Conservation (phyloP, 1,140 invertebrate species). For the Diorhabda sublineata region DNA sequence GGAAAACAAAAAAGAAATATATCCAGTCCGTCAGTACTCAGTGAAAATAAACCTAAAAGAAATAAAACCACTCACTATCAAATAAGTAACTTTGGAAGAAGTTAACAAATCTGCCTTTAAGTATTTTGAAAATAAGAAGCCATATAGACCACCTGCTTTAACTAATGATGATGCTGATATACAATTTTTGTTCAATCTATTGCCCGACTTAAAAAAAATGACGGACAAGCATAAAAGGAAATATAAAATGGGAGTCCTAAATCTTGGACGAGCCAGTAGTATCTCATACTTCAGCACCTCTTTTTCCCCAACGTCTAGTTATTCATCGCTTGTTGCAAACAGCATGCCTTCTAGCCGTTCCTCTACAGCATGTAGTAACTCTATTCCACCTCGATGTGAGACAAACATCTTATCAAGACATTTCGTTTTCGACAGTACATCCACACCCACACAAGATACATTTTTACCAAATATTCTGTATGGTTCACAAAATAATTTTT, state of each 20-base stretch:
- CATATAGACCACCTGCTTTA: slow-evolving; percentile 14
- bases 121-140: slow-evolving; percentile 15
- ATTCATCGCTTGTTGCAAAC: slow-evolving; percentile 13
- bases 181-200: slow-evolving; percentile 25
- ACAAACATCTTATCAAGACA: slow-evolving; percentile 13
- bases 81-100: slow-evolving; percentile 9
- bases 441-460: slow-evolving; percentile 13
- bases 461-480: slow-evolving; percentile 17
- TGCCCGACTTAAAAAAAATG: slow-evolving; percentile 31
- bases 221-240: slow-evolving; percentile 25
- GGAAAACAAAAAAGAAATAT: slow-evolving; percentile 16
- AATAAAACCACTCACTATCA: slow-evolving; percentile 19
- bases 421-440: slow-evolving; percentile 13
- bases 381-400: slow-evolving; percentile 16
- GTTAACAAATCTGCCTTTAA: slow-evolving; percentile 18
- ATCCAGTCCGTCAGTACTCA: slow-evolving; percentile 5
- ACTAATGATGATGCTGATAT: slow-evolving; percentile 25
- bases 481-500: slow-evolving; percentile 12
- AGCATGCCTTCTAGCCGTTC: slow-evolving; percentile 18
- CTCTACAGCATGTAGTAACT: slow-evolving; percentile 17
- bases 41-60: slow-evolving; percentile 7
- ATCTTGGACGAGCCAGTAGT: slow-evolving; percentile 19
- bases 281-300: slow-evolving; percentile 8
- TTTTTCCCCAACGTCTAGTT: slow-evolving; percentile 14
- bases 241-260: slow-evolving; percentile 30